Base-by-base conservation (phyloP, 1,140 invertebrate genomes). In the Aporrectodea caliginosa region DNA sequence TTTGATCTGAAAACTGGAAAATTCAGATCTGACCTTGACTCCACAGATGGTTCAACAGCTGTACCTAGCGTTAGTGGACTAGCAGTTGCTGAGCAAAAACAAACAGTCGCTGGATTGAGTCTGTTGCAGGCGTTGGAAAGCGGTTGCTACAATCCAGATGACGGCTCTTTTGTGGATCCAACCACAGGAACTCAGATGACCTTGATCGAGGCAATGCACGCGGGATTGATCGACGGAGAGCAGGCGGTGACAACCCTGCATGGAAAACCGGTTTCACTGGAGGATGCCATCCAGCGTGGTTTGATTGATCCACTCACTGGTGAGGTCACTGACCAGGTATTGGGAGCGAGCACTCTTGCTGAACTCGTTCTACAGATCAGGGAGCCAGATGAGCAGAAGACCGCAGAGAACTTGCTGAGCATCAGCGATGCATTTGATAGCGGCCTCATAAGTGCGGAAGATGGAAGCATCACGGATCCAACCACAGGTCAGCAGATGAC, bases 401-500 rank as follows among this genome's bases (percentile, higher is more conserved):
- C 6, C 6, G 43, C 22, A 31, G 35, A 30, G n/a, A n/a, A 43
- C 0, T 71, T 71, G 16, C 35, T 78, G 35, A 80, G 78, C 29
- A n/a, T 81, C 2, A 69, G 79, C 14, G 58, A 81, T 22, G 34
- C 77, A 16, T 73, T 81, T 33, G 76, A 78, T 1, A 43, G 73
- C 30, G 71, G 73, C 2, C 71, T 81, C 27, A 74, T 79, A 33
- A 77, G 77, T 68, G 43, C 80, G n/a, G 30, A 31, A n/a, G 77
- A 77, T 31, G 80, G 80, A 2, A 92, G 95, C 85, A 90, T 98
- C 77, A 88, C 94, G 78, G 93, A 98, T 88, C 91, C 92, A 12
- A 90, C 91, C 81, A 92, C 91, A 43, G 92, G 92, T 82, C 92
- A 92, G 86, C 90, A 92, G 82, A 90, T 98, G 83, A 93, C 93